A percentile compares a stretch with the other conserved stretches of the same genome.
These are phyloP conservation scores for Pelobates cultripes DNA, from an alignment of 2,797 vertebrate genomes.

Conservation along the genomic window DNA sequence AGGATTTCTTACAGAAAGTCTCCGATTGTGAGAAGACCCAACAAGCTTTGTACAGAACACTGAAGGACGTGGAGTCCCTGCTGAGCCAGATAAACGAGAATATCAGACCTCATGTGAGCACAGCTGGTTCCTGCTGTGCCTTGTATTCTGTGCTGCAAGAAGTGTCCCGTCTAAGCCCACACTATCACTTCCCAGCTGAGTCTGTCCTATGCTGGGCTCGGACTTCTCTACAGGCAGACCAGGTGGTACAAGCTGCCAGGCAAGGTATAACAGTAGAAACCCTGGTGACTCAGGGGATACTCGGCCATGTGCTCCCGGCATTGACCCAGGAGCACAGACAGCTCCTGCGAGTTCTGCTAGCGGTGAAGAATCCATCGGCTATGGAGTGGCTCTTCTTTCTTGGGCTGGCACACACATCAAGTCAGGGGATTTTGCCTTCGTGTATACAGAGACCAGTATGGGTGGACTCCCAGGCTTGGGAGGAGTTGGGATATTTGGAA, in stretches of 20 bases:
- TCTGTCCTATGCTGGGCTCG: constrained; percentile 65
- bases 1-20: constrained; percentile 58
- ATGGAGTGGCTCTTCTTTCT: constrained; percentile 72
- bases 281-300: constrained; percentile 68
- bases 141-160: constrained; percentile 74
- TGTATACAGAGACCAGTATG: constrained; percentile 66
- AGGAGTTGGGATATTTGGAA: constrained; percentile 73
- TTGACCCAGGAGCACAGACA: constrained; percentile 69
- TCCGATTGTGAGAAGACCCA: constrained; percentile 55
- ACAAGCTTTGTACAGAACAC: constrained; percentile 50
- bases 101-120: constrained; percentile 58
- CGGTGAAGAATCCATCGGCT: constrained; percentile 62
- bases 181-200: constrained; percentile 72
- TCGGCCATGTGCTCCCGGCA: constrained; percentile 68
- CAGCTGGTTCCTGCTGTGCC: constrained; percentile 65
- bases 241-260: constrained; percentile 53
- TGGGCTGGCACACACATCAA: constrained; percentile 65
- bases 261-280: constrained; percentile 63
- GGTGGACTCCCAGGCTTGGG: constrained; percentile 67
- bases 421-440: neutral
- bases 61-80: constrained; percentile 64
- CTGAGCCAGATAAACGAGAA: constrained; percentile 57
- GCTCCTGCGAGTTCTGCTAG: constrained; percentile 74
- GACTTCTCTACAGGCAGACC: constrained; percentile 59
- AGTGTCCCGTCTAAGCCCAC: constrained; percentile 71